Base-by-base conservation (phyloP, 1,140 invertebrate genomes). In the Eriosoma lanigerum region DNA sequence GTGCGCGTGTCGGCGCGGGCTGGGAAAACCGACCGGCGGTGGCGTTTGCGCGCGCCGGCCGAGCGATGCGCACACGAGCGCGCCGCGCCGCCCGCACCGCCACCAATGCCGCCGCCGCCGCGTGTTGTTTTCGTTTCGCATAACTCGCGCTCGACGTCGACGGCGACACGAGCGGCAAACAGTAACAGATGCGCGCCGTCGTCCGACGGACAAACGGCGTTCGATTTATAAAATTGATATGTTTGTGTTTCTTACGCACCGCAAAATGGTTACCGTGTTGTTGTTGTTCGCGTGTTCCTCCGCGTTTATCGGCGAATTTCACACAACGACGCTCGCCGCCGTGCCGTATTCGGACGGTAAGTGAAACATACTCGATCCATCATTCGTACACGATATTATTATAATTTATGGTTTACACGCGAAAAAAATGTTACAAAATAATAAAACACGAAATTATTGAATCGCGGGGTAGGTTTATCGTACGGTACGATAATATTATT, bases 171-270 rank as follows among this genome's bases (percentile, higher is more conserved):
- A 32, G 19, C 50, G 15, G 21, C 21, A 24, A 12, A 17, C 73
- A 76, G 73, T 78, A 60, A 78, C 75, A 78, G 56, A 29, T 62
- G 75, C 75, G 75, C 75, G 56, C 44, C 75, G 56, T 62, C 38
- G 21, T 32, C 38, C 56, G 75, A 78, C 56, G 75, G 75, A 56
- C 54, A 56, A 17, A n/a, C 68, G 26, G 9, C 48, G 68, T 1
- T 5, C 15, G 29, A 4, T 3, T 38, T 4, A 38, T 38, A 38
- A 38, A 38, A 38, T 38, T 38, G 8, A 4, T 8, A 38, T 38
- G 32, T 38, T 12, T 9, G 9, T 78, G 21, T 48, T 29, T 24
- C 8, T 4, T 38, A 24, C 17, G 32, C 29, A 3, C 38, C 56
- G 54, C 24, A 52, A 56, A 12, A 60, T 60, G 21, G n/a, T 17